Percentiles rank a stretch among this genome's conserved stretches.
phyloP scores from a whole-genome alignment of 2,888 invertebrate species.

The Lasioglossum marginatum region DNA sequence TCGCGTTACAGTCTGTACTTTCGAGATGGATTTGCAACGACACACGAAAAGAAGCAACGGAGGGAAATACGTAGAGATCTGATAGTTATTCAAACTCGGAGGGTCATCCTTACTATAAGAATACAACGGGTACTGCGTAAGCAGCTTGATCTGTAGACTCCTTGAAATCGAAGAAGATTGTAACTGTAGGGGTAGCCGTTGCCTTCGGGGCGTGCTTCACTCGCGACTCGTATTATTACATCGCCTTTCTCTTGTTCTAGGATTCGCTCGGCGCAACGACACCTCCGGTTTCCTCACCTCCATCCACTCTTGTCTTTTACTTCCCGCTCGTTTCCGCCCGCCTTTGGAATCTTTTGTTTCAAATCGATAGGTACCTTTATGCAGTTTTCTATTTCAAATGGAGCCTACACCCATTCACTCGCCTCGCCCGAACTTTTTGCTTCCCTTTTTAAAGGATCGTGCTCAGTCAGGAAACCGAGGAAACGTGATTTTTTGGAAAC shows the following conservation, averaged over 20 bases:
- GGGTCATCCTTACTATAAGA: constrained; percentile 61
- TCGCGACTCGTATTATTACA: constrained; percentile 72
- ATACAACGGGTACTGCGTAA: constrained; percentile 62
- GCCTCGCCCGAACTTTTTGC: not conserved
- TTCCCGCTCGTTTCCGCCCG: constrained; percentile 63
- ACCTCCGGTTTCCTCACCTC: constrained; percentile 31
- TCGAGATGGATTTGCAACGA: not conserved
- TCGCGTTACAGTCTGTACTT: not conserved
- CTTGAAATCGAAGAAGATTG: constrained; percentile 75
- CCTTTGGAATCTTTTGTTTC: constrained; percentile 64
- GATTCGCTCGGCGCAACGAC: constrained; percentile 61
- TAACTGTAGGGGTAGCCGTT: constrained; percentile 64
- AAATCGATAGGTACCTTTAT: constrained; percentile 68
- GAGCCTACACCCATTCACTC: constrained; percentile 14
- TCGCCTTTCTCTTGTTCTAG: constrained; percentile 52
- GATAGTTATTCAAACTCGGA: constrained; percentile 41
- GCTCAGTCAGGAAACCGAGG: not conserved
- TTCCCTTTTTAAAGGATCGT: not conserved
- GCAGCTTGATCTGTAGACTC: constrained; percentile 70
- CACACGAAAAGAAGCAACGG: not conserved
- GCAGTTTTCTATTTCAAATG: constrained; percentile 56
- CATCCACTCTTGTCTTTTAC: constrained; percentile 27
- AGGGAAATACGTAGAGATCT: not conserved
- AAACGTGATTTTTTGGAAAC: not conserved
- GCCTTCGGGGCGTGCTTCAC: constrained; percentile 69